Percentiles rank a stretch among this genome's conserved stretches.
Evolutionary conservation across 2,797 vertebrate species (phyloP).

Genomic region (Eulemur rubriventer): DNA sequence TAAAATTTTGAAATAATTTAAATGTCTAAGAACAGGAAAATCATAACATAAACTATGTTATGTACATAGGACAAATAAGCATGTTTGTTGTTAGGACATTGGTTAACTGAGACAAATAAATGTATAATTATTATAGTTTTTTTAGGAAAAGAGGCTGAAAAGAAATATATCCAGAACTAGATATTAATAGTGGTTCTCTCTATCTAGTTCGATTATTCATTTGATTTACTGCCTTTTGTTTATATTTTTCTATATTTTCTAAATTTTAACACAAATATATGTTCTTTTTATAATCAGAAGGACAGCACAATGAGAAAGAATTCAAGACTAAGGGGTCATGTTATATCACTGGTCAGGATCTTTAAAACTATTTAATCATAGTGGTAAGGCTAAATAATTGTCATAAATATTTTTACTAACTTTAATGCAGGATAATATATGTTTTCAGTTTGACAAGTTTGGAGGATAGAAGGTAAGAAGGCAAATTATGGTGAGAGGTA

Average conservation of each 20-base stretch:
- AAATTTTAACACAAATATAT: not conserved
- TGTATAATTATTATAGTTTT: not conserved
- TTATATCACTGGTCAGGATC: not conserved
- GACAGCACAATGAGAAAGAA: not conserved
- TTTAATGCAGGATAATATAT: not conserved
- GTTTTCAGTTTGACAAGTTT: not conserved
- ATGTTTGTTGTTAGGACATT: not conserved
- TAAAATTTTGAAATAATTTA: not conserved
- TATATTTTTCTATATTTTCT: not conserved
- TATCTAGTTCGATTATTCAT: not conserved
- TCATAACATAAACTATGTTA: not conserved
- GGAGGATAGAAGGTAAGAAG: not conserved
- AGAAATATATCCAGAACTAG: not conserved
- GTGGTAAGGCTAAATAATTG: conserved; percentile 21
- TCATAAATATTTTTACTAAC: not conserved
- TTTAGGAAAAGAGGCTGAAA: not conserved
- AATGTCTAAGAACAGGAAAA: not conserved
- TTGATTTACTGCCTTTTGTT: not conserved
- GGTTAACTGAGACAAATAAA: not conserved
- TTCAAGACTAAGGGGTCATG: not conserved
- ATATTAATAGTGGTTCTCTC: not conserved
- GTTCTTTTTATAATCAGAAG: not conserved
- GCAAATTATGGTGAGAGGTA: not conserved
- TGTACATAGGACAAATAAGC: not conserved
- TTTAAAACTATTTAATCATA: conserved; percentile 3